Percentiles rank a stretch among this genome's conserved stretches.
phyloP scores from a whole-genome alignment of 2,797 vertebrate species.

The Neomorphus geoffroyi region DNA sequence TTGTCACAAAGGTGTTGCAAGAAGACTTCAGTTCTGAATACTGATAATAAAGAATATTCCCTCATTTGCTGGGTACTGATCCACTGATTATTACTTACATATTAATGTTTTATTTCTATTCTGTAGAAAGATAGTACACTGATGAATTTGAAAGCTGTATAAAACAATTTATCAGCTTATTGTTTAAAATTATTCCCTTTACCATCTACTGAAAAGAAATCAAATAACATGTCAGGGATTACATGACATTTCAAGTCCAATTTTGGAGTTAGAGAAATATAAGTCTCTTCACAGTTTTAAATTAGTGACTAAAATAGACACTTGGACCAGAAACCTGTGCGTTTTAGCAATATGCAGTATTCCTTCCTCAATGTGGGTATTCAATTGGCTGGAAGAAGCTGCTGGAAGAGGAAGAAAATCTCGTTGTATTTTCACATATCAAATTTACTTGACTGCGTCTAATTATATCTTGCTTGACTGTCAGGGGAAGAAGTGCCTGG shows the following conservation, averaged over 20 bases:
- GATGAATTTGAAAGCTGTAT: background rate
- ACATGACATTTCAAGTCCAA: background rate
- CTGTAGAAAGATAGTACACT: background rate
- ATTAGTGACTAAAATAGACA: background rate
- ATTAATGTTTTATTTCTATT: background rate
- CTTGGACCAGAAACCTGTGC: background rate
- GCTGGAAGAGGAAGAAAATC: conserved; percentile 44
- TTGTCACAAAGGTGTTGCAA: background rate
- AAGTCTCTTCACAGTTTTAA: background rate
- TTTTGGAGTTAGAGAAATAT: background rate
- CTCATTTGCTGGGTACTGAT: background rate
- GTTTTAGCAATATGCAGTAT: background rate
- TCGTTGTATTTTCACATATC: conserved; percentile 31
- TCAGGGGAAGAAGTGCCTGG: conserved; percentile 43
- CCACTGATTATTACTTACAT: background rate
- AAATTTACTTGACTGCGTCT: conserved; percentile 36
- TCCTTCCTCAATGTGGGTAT: background rate
- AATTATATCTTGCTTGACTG: conserved; percentile 11
- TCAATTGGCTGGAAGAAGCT: conserved; percentile 24
- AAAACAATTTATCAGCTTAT: background rate
- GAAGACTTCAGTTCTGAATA: background rate
- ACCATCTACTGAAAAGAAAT: background rate
- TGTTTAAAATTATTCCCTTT: background rate
- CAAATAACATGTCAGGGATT: background rate
- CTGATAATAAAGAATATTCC: background rate